These are phyloP conservation scores for Zootermopsis nevadensis DNA, from an alignment of 2,888 invertebrate genomes.

Conservation along the genomic window DNA sequence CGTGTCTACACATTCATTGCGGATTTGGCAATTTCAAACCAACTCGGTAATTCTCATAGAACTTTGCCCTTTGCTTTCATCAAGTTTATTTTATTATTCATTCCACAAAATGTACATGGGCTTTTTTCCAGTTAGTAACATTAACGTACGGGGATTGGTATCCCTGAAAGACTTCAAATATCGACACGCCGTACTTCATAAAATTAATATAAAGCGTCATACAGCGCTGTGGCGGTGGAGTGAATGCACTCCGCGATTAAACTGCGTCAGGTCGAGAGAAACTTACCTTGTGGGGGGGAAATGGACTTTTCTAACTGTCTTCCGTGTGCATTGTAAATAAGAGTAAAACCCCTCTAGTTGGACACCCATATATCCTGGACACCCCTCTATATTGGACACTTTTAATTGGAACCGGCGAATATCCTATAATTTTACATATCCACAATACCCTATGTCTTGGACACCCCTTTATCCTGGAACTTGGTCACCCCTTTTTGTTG, in stretches of 20 bases:
- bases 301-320: not conserved
- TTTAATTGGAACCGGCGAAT: no score
- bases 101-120: no score
- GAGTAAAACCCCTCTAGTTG: no score
- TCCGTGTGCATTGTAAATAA: not conserved
- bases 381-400: no score
- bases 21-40: not conserved
- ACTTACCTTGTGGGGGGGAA: not conserved
- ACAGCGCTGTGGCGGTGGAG: not conserved
- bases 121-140: no score
- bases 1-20: not conserved
- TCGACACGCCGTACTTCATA: not conserved
- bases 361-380: no score
- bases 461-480: no score
- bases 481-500: no score
- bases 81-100: no score
- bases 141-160: not conserved
- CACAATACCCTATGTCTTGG: no score
- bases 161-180: not conserved
- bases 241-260: not conserved
- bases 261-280: not conserved
- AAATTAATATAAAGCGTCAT: not conserved
- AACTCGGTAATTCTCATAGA: not conserved
- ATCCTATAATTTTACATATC: no score
- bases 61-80: not conserved